Evolutionary conservation across 2,888 invertebrate genomes (phyloP), one percentile per base, ranked within the genome.

Genomic region (Cryptus armator): DNA sequence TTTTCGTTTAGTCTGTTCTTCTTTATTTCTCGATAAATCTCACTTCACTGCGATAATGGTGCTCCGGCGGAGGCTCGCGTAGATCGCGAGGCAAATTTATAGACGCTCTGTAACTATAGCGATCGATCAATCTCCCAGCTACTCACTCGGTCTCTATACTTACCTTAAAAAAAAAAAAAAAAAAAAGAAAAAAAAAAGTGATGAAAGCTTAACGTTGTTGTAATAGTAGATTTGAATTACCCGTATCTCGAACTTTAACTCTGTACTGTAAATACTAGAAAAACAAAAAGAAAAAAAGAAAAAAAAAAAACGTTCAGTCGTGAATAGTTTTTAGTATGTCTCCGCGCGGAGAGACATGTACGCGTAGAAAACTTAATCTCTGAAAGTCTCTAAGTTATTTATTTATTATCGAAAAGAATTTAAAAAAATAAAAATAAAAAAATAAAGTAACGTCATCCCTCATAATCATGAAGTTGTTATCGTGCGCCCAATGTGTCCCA

Each of bases 371-470:
- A 82, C 74, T 82, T 82, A 79, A 78, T 75, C 48, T 43, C 62
- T 59, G 10, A 78, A 64, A 78, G 53, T 78, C 76, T 81, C 56
- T 86, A 86, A 86, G 64, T 87, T 87, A 87, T 87, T 87, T 87
- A 87, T 87, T 87, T 84, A 86, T 87, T 84, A 48, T 78, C 29
- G 43, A 75, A 81, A 75, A n/a, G 62, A 24, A 56, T 44, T 19
- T 16, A 51, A 51, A n/a, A 51, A 51, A 51, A 16, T 12, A n/a
- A 16, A 53, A 48, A 16, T 24, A 24, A 12, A 56, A 56, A 24
- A n/a, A n/a, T n/a, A 9, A 59, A 24, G 2, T 37, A 59, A 29
- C 62, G 70, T 82, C 76, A 81, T 75, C 51, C 70, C 10, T 46
- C 85, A 74, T 72, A 67, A 79, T 46, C 85, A 77, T 75, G 62